These are phyloP conservation scores for Penaeus monodon DNA, from an alignment of 2,888 invertebrate genomes.

Conservation along the genomic window DNA sequence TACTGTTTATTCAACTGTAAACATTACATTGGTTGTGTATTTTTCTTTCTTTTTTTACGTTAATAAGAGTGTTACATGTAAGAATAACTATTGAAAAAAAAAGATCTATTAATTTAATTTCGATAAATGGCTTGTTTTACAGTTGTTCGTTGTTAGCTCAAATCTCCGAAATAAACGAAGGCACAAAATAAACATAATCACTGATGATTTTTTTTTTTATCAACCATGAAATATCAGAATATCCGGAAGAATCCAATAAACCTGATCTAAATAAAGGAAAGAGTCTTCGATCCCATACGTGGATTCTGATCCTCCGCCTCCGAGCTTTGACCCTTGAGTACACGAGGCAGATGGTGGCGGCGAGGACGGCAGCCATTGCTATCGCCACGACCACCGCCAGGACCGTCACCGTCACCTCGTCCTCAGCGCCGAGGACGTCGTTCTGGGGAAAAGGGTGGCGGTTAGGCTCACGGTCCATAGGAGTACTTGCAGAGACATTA, in stretches of 20 bases:
- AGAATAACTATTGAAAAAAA: not conserved
- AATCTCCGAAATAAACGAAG: too few species aligned
- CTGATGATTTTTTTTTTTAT: too few species aligned
- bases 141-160: too few species aligned
- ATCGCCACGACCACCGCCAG: slow-evolving; percentile 31
- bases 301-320: slow-evolving; percentile 48
- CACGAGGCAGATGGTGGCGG: slow-evolving; percentile 21
- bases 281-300: slow-evolving; percentile 10
- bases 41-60: not conserved
- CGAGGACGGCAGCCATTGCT: slow-evolving; percentile 14
- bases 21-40: not conserved
- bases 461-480: not conserved
- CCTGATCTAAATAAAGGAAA: not conserved
- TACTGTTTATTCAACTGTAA: not conserved
- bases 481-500: too few species aligned
- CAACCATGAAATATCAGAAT: too few species aligned
- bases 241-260: not conserved
- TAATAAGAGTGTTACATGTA: not conserved
- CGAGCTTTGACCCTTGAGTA: slow-evolving; percentile 7
- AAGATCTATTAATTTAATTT: too few species aligned
- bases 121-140: too few species aligned
- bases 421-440: slow-evolving; percentile 7
- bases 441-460: not conserved
- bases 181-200: too few species aligned
- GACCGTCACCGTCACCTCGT: slow-evolving; percentile 32